A percentile compares a stretch with the other conserved stretches of the same genome.
These are phyloP conservation scores for Peromyscus californicus DNA, from an alignment of 2,113 vertebrate species.

Conservation along the genomic window DNA sequence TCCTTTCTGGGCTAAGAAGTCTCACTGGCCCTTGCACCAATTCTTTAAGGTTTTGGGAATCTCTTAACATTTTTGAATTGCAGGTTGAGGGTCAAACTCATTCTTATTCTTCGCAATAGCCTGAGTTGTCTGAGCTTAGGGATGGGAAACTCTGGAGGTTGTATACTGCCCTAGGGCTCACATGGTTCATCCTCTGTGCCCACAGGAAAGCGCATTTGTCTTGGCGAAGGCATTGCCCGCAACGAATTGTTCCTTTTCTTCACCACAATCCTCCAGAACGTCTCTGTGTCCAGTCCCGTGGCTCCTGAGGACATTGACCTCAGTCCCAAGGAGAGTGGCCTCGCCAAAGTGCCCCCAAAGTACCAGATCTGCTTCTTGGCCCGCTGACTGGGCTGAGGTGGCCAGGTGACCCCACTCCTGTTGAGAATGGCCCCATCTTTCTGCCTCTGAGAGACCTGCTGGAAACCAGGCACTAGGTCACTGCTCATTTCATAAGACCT, in stretches of 20 bases:
- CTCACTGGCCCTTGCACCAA: not conserved
- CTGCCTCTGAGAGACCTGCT: not conserved
- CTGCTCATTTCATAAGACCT: not conserved
- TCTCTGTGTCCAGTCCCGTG: conserved; percentile 36
- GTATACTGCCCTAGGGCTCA: rapidly evolving
- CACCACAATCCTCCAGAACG: conserved; percentile 82
- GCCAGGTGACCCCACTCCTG: not conserved
- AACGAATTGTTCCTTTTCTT: conserved; percentile 84
- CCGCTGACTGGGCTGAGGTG: not conserved
- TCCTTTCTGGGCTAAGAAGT: not conserved
- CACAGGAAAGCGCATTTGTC: conserved; percentile 80
- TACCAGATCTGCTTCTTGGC: conserved; percentile 76
- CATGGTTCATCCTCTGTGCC: not conserved
- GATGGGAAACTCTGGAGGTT: rapidly evolving
- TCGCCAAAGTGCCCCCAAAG: conserved; percentile 58
- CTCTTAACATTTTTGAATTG: not conserved
- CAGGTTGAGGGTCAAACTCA: not conserved
- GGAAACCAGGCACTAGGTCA: not conserved
- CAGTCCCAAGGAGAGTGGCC: conserved; percentile 7
- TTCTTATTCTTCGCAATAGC: not conserved
- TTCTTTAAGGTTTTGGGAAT: not conserved
- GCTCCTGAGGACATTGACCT: conserved; percentile 24
- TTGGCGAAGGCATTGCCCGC: conserved; percentile 77
- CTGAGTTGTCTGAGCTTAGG: not conserved
- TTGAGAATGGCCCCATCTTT: not conserved